Evolutionary conservation across 1,140 invertebrate genomes (phyloP), one percentile per base, ranked within the genome.

Genomic region (Lasaia peninsularis): DNA sequence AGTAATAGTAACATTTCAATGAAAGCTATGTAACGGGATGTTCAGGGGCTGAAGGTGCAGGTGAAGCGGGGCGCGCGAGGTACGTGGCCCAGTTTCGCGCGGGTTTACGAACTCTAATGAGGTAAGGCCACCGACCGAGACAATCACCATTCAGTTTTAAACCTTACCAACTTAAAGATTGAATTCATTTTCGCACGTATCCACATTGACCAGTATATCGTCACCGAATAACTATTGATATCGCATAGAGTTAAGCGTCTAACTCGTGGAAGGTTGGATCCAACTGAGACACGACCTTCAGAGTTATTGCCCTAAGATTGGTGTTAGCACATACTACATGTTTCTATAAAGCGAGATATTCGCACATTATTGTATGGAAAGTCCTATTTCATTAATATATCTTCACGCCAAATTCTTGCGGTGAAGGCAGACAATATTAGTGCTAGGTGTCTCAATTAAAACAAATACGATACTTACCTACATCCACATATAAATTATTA

Each of bases 41-140:
- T 40, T 59, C 65, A 71, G 76, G 71, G 73, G 72, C 67, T 61
- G 63, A 54, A 50, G 59, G 65, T 63, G 75, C 62, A 67, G 63
- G 70, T 65, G 73, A 74, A 62, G 75, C 62, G 79, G 79, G 80
- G 67, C 61, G 72, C 75, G 75, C 75, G 78, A 81, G 80, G 82
- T 85, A 81, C 82, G 80, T 86, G 85, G 72, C 85, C 83, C 64
- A 88, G 83, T 88, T 88, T 80, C 75, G 78, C 80, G 71, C 85
- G 83, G 85, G 85, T 88, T 77, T 73, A 86, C 83, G 85, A 88
- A 88, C 85, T 85, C 80, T 72, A 88, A 84, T 77, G 85, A 88
- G 85, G 85, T 88, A 86, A 88, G 85, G 85, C 85, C 85, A 86
- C 85, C 85, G 85, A 86, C 85, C 82, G 82, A 65, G 51, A 59